Evolutionary conservation across 2,113 vertebrate genomes (phyloP).

Genomic region (Tautogolabrus adspersus): DNA sequence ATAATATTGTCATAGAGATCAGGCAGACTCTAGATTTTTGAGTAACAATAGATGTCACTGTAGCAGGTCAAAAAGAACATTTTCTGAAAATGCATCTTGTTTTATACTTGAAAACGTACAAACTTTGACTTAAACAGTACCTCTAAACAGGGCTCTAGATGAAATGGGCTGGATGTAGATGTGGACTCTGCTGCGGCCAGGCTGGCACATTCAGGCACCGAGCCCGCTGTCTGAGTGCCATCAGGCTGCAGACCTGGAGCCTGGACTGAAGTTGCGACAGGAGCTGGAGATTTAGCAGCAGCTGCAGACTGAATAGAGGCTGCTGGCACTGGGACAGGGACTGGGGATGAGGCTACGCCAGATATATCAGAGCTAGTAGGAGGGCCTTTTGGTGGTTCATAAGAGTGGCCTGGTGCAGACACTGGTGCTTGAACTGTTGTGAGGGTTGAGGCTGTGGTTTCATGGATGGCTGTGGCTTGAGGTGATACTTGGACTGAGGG

Average conservation of each 20-base stretch:
- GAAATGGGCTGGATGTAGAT: slow-evolving; percentile 48
- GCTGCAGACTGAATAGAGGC: slow-evolving; percentile 32
- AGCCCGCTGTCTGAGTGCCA: slow-evolving; percentile 78
- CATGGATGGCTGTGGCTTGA: slow-evolving; percentile 29
- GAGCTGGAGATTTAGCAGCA: background rate
- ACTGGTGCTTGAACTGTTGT: slow-evolving; percentile 20
- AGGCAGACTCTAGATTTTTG: too few species aligned
- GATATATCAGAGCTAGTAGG: slow-evolving; percentile 36
- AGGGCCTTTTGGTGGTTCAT: slow-evolving; percentile 46
- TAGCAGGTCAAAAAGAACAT: too few species aligned
- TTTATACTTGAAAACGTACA: background rate
- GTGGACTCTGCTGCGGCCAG: slow-evolving; percentile 69
- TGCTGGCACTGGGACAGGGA: slow-evolving; percentile 39
- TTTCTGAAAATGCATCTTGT: background rate
- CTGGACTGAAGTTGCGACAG: slow-evolving; percentile 46
- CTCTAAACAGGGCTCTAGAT: slow-evolving; percentile 73
- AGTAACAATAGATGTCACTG: too few species aligned
- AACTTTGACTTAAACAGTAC: slow-evolving; percentile 48
- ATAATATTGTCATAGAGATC: too few species aligned
- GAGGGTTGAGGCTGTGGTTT: slow-evolving; percentile 17
- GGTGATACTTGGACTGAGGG: slow-evolving; percentile 29
- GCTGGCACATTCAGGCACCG: slow-evolving; percentile 66
- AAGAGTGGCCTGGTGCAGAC: slow-evolving; percentile 28
- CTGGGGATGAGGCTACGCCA: slow-evolving; percentile 27
- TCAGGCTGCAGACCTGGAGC: slow-evolving; percentile 81